phyloP scores from a whole-genome alignment of 2,797 vertebrate genomes.

The Threskiornis aethiopicus region DNA sequence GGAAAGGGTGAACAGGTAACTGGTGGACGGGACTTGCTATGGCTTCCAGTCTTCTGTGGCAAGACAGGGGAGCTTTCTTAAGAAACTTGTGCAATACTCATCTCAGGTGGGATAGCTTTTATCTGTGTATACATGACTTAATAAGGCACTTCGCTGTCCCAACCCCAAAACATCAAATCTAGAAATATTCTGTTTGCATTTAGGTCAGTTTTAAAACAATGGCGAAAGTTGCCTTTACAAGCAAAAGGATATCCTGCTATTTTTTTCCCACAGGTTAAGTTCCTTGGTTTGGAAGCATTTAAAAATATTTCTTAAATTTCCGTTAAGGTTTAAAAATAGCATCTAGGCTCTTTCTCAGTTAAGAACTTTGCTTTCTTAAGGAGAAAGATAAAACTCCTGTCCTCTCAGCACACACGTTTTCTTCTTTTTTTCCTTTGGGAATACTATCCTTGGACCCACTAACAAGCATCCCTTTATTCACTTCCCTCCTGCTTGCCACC shows the following conservation, averaged over 20 bases:
- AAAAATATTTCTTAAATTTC: neutral
- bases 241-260: slow-evolving; percentile 1
- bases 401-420: neutral
- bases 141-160: neutral
- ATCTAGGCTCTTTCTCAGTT: neutral
- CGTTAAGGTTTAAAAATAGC: neutral
- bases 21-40: neutral
- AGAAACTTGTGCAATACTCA: neutral
- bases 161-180: neutral
- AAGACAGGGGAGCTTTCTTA: neutral
- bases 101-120: neutral
- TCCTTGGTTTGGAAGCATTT: neutral
- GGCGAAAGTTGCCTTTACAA: neutral
- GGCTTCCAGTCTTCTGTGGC: neutral
- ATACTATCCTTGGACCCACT: neutral
- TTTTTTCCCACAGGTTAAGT: neutral
- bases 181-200: neutral
- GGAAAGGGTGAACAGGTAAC: neutral
- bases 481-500: neutral
- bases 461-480: neutral
- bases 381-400: neutral
- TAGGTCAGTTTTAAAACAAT: neutral
- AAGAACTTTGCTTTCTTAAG: neutral
- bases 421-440: neutral
- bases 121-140: neutral